phyloP scores from a whole-genome alignment of 2,888 invertebrate genomes.

The Hipparchia semele region DNA sequence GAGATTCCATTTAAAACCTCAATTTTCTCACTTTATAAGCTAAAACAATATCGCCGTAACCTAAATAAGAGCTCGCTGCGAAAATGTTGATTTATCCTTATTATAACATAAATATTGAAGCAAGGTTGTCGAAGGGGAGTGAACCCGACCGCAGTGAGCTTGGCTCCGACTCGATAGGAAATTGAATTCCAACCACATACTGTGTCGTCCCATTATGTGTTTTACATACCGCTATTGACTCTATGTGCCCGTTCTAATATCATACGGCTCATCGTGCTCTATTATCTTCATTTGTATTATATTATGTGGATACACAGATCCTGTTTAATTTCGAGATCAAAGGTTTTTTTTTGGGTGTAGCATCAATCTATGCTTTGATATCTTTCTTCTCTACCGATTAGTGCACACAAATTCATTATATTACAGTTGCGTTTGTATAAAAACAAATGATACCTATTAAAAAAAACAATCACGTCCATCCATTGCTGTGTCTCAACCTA shows the following conservation, averaged over 20 bases:
- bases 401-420: too few species aligned
- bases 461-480: too few species aligned
- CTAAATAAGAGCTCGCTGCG: conserved; percentile 14
- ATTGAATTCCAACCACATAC: conserved; percentile 57
- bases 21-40: not conserved
- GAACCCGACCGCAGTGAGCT: conserved; percentile 48
- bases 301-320: not conserved
- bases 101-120: conserved; percentile 32
- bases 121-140: conserved; percentile 43
- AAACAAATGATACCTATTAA: too few species aligned
- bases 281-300: conserved; percentile 8
- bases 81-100: conserved; percentile 24
- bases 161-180: conserved; percentile 55
- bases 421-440: too few species aligned
- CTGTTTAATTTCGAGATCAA: too few species aligned
- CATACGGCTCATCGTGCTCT: not conserved
- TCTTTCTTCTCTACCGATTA: too few species aligned
- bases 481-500: too few species aligned
- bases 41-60: not conserved
- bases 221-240: conserved; percentile 48
- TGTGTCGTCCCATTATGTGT: conserved; percentile 45
- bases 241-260: conserved; percentile 32
- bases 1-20: not conserved
- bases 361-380: too few species aligned
- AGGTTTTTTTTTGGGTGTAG: too few species aligned